Percentiles rank a stretch among this genome's conserved stretches.
phyloP scores from a whole-genome alignment of 2,888 invertebrate species.

The Ypsolopha sequella region DNA sequence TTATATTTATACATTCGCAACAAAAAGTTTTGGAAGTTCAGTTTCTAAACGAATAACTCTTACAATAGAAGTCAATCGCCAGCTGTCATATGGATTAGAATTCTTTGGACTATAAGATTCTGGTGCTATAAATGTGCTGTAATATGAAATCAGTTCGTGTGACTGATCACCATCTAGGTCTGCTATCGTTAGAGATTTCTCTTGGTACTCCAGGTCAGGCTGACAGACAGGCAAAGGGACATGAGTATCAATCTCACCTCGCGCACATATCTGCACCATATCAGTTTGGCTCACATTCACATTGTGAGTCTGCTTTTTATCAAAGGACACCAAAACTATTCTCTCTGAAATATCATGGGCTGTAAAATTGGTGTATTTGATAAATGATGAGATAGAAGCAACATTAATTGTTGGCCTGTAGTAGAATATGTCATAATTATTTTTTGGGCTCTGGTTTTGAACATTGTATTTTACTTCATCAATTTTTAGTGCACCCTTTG shows the following conservation, averaged over 20 bases:
- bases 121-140: slow-evolving; percentile 72
- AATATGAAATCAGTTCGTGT: slow-evolving; percentile 83
- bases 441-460: slow-evolving; percentile 59
- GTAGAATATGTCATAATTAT: slow-evolving; percentile 50
- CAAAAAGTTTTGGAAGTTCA: slow-evolving; percentile 79
- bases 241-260: slow-evolving; percentile 39
- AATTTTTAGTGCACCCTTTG: slow-evolving; percentile 59
- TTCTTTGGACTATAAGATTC: slow-evolving; percentile 44
- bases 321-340: slow-evolving; percentile 83
- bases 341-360: slow-evolving; percentile 76
- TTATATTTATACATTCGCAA: slow-evolving; percentile 23
- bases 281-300: slow-evolving; percentile 86
- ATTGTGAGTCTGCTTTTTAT: slow-evolving; percentile 78
- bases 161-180: slow-evolving; percentile 83
- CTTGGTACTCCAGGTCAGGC: slow-evolving; percentile 80
- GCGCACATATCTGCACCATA: slow-evolving; percentile 78
- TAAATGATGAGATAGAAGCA: slow-evolving; percentile 51
- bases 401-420: slow-evolving; percentile 44
- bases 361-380: slow-evolving; percentile 58
- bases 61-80: slow-evolving; percentile 77
- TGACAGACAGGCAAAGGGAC: slow-evolving; percentile 71
- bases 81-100: slow-evolving; percentile 50
- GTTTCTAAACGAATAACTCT: slow-evolving; percentile 78
- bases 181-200: slow-evolving; percentile 78
- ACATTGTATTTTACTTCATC: slow-evolving; percentile 52